Base-by-base conservation (phyloP, 1,140 invertebrate species). In the Pogonognathellus flavescens region DNA sequence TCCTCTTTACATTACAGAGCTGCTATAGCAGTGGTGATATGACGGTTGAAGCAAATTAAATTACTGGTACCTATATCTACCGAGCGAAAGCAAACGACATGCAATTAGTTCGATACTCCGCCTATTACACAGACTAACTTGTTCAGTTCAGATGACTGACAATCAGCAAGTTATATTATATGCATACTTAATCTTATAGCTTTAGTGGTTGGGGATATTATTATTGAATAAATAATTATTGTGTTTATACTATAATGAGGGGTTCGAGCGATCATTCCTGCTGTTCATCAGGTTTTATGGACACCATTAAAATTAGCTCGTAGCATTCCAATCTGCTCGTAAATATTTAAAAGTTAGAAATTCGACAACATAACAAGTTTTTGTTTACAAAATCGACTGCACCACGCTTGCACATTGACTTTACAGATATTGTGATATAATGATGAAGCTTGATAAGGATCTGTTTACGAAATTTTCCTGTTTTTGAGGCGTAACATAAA, bases 201-300 rank as follows among this genome's bases (percentile, higher is more conserved):
- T 76, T 41, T 41, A 76, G 70, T 76, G 70, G 70, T 31, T 41
- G 70, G 41, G 49, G 70, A 76, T 76, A 76, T 76, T 76, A 76
- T 76, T 76, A 76, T 76, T 76, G 70, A 76, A 76, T 76, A 76
- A 41, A 76, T 76, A 76, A 76, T 76, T 76, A 76, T 76, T 31
- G 70, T 76, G 70, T 76, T 76, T 76, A 76, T 16, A 76, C 70
- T 49, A 76, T 76, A 76, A 76, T 76, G 13, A 76, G 41, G 70
- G 70, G 70, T 41, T 76, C 11, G 31, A 41, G 16, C 41, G 70
- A n/a, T 49, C 41, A 49, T 76, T 76, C 70, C 70, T 76, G 70
- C 70, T 76, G 70, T 76, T 76, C 70, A 76, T 76, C 70, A 76
- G 70, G 70, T 76, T 76, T 76, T 76, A 76, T 76, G 70, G 70